phyloP scores from a whole-genome alignment of 2,888 invertebrate species.

The Eubasilissa splendida region DNA sequence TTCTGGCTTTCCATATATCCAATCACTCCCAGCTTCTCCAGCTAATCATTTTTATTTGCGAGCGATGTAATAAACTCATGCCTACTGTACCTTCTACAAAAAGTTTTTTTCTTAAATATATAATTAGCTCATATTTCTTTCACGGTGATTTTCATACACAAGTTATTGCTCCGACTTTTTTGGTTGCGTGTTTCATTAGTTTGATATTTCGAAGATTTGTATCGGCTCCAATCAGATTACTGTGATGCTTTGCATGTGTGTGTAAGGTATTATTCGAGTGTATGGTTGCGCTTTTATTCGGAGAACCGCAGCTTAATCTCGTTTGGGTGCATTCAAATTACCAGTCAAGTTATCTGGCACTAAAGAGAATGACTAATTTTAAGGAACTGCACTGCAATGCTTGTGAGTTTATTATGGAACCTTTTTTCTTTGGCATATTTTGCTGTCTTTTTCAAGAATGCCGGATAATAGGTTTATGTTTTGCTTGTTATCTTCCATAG shows the following conservation, averaged over 20 bases:
- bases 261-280: neutral
- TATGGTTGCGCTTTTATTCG: conserved; percentile 10
- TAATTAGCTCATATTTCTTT: neutral
- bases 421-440: neutral
- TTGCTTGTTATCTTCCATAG: conserved; percentile 12
- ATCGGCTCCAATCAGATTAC: conserved; percentile 24
- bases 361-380: neutral
- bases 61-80: no score
- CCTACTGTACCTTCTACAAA: no score
- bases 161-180: neutral
- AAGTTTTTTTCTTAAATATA: no score
- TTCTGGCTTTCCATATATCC: no score
- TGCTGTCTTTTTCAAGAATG: neutral
- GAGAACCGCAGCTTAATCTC: neutral
- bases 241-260: neutral
- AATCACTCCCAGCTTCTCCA: no score
- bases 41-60: no score
- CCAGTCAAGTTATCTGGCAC: neutral
- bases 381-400: no score
- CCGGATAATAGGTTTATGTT: neutral
- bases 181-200: conserved; percentile 27
- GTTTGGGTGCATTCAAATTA: neutral
- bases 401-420: neutral
- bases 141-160: neutral
- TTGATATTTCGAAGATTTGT: conserved; percentile 34